Percentiles rank a stretch among this genome's conserved stretches.
These are phyloP conservation scores for Acromyrmex charruanus DNA, from an alignment of 1,140 invertebrate genomes.

Conservation along the genomic window DNA sequence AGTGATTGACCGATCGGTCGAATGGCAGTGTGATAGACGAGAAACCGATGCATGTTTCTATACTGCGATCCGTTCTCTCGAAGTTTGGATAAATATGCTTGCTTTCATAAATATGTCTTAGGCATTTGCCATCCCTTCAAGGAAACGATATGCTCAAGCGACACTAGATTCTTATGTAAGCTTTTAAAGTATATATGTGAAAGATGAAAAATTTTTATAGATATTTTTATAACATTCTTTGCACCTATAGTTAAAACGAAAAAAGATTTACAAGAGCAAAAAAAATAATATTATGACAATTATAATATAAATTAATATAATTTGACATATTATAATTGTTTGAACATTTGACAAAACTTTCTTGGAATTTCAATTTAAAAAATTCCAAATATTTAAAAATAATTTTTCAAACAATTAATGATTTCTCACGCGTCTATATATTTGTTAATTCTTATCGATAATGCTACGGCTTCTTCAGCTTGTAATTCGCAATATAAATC, in stretches of 20 bases:
- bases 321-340: neutral
- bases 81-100: slow-evolving; percentile 3
- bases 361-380: neutral
- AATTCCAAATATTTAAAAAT: slow-evolving; percentile 1
- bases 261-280: neutral
- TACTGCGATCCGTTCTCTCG: slow-evolving; percentile 1
- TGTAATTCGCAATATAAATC: slow-evolving; percentile 65
- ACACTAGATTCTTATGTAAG: neutral
- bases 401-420: neutral
- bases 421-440: neutral
- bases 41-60: slow-evolving; percentile 69
- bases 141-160: slow-evolving; percentile 10
- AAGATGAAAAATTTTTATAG: neutral
- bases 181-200: neutral
- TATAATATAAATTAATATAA: neutral
- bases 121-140: slow-evolving; percentile 1
- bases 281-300: neutral
- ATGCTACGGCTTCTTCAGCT: slow-evolving; percentile 6
- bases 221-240: neutral
- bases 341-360: slow-evolving; percentile 4
- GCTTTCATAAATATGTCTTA: neutral
- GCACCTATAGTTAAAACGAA: neutral
- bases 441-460: slow-evolving; percentile 41
- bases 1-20: slow-evolving; percentile 63
- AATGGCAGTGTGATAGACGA: slow-evolving; percentile 55